Evolutionary conservation across 2,797 vertebrate species (phyloP).

Genomic region (Acipenser oxyrinchus): DNA sequence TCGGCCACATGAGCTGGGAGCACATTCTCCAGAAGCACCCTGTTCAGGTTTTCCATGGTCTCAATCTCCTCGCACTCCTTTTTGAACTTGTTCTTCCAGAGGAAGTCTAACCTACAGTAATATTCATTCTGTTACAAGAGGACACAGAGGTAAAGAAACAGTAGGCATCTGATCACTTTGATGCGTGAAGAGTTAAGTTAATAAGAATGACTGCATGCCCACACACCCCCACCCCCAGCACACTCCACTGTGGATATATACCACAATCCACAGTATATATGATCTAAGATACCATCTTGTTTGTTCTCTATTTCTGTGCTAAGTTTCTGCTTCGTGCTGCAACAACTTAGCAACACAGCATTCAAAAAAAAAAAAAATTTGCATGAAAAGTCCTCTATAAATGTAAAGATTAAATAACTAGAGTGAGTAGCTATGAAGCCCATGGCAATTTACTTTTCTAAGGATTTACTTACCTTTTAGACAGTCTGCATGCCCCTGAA

Average conservation of each 20-base stretch:
- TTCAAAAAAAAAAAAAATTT: too few species aligned
- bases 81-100: constrained; percentile 99
- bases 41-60: constrained; percentile 97
- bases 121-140: constrained; percentile 80
- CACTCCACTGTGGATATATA: too few species aligned
- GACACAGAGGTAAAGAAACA: constrained; percentile 95
- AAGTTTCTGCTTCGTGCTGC: too few species aligned
- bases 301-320: too few species aligned
- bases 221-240: constrained; percentile 40
- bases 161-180: constrained; percentile 70
- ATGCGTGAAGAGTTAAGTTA: constrained; percentile 17
- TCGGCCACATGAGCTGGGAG: constrained; percentile 89
- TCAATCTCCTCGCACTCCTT: constrained; percentile 98
- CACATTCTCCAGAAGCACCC: constrained; percentile 91
- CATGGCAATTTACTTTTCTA: too few species aligned
- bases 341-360: too few species aligned
- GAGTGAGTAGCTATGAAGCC: too few species aligned
- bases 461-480: too few species aligned
- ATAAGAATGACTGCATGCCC: constrained; percentile 3
- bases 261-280: background rate
- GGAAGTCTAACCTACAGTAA: constrained; percentile 94
- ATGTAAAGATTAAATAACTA: too few species aligned
- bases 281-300: too few species aligned
- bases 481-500: too few species aligned
- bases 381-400: too few species aligned